phyloP scores from a whole-genome alignment of 2,797 vertebrate species.

The Pseudopleuronectes americanus region DNA sequence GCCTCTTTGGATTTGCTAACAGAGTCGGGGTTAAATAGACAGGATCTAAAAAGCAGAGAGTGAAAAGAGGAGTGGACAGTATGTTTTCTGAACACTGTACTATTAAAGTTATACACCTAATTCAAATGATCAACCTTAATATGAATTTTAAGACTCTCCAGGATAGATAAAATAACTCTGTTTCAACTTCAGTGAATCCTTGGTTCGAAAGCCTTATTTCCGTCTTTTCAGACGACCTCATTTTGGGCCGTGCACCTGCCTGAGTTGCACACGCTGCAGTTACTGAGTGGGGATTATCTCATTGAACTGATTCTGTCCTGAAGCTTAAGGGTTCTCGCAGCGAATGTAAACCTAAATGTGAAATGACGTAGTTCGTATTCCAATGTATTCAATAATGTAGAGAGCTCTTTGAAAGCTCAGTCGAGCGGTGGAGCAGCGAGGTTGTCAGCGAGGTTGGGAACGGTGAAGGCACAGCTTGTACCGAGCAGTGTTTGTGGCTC shows the following conservation, averaged over 20 bases:
- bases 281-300: too few relatives aligned
- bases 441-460: slow-evolving; percentile 60
- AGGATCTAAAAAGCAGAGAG: too few relatives aligned
- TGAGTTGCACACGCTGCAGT: background rate
- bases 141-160: background rate
- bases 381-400: slow-evolving; percentile 80
- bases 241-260: background rate
- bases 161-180: background rate
- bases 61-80: too few relatives aligned
- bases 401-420: slow-evolving; percentile 70
- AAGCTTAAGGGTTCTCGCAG: too few relatives aligned
- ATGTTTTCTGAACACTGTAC: too few relatives aligned
- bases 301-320: too few relatives aligned
- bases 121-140: too few relatives aligned
- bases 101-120: too few relatives aligned
- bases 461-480: slow-evolving; percentile 60
- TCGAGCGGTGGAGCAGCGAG: slow-evolving; percentile 59
- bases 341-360: too few relatives aligned
- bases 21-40: too few relatives aligned
- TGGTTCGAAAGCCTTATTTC: background rate
- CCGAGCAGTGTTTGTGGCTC: slow-evolving; percentile 33
- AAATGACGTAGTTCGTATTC: background rate
- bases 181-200: background rate
- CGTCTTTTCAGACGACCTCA: background rate
- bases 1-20: too few relatives aligned